Evolutionary conservation across 1,140 invertebrate genomes (phyloP), one percentile per base, ranked within the genome.

Genomic region (Drosophila orosa): DNA sequence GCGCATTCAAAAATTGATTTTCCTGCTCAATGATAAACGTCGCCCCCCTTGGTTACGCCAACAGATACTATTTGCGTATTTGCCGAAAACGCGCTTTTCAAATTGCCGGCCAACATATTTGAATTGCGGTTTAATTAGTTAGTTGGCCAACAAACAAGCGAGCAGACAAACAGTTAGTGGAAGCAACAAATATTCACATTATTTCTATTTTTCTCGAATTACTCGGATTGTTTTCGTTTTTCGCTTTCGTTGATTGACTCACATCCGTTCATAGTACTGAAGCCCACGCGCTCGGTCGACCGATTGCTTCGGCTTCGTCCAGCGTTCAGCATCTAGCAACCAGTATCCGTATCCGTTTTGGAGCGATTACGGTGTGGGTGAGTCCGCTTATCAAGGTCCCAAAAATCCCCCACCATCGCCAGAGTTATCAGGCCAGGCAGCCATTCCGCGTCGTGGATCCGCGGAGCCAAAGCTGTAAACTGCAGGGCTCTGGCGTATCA

Each of bases 101-200:
- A 84, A 80, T 74, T 69, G 75, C 61, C 48, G 44, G 31, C 68
- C 60, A 80, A 78, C 73, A 78, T 71, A 75, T 79, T 86, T 79
- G 74, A 76, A 79, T 75, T 87, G 83, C 75, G 75, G 84, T 83
- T 86, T 86, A 83, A 87, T 86, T 79, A 77, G 83, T 87, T 71
- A 71, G 67, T 80, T 85, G 59, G 59, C 61, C 77, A 73, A 77
- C 62, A 73, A 61, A 50, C 44, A 63, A 63, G 17, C 40, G 15
- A 35, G 31, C 45, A n/a, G 17, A 7, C 27, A 35, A 59, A 55
- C 13, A 74, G 52, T 56, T 42, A 22, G 52, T 17, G 33, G 33
- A 33, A 31, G 25, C 13, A 56, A 37, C 59, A 59, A 74, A 74
- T 71, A 63, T 45, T 17, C 48, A 15, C 54, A 61, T 66, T 60